A percentile compares a stretch with the other conserved stretches of the same genome.
These are phyloP conservation scores for Gambusia affinis DNA, from an alignment of 2,113 vertebrate genomes.

Conservation along the genomic window DNA sequence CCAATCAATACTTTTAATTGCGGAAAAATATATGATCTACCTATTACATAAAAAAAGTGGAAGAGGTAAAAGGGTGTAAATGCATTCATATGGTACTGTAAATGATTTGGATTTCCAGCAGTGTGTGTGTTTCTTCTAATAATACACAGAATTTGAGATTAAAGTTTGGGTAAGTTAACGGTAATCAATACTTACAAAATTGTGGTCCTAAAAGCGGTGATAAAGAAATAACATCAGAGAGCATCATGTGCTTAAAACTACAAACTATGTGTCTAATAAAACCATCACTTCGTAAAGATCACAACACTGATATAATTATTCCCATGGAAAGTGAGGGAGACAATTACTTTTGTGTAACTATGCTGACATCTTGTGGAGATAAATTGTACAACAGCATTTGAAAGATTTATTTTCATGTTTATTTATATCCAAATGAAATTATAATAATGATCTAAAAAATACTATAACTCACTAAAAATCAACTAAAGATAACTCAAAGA, in stretches of 20 bases:
- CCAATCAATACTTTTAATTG: too few relatives aligned
- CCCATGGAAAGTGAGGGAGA: not conserved
- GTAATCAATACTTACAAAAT: not conserved
- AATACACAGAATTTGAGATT: not conserved
- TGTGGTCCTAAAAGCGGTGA: not conserved
- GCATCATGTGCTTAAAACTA: not conserved
- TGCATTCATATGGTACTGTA: not conserved
- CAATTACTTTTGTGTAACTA: slow-evolving; percentile 17
- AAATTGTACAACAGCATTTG: not conserved
- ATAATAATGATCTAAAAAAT: too few relatives aligned
- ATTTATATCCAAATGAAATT: not conserved
- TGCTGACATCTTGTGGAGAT: slow-evolving; percentile 64
- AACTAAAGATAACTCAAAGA: not conserved
- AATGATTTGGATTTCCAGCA: not conserved
- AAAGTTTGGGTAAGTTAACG: too few relatives aligned
- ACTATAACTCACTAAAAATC: not conserved
- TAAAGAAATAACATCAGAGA: not conserved
- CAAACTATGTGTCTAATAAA: not conserved
- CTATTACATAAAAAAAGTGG: not conserved
- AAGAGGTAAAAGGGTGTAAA: not conserved
- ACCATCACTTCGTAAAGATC: slow-evolving; percentile 28
- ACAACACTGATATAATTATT: slow-evolving; percentile 14
- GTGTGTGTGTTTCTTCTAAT: not conserved
- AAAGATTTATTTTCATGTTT: not conserved
- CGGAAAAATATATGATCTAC: not conserved